Percentiles rank a stretch among this genome's conserved stretches.
phyloP scores from a whole-genome alignment of 2,113 vertebrate genomes.

The Nycticebus coucang region DNA sequence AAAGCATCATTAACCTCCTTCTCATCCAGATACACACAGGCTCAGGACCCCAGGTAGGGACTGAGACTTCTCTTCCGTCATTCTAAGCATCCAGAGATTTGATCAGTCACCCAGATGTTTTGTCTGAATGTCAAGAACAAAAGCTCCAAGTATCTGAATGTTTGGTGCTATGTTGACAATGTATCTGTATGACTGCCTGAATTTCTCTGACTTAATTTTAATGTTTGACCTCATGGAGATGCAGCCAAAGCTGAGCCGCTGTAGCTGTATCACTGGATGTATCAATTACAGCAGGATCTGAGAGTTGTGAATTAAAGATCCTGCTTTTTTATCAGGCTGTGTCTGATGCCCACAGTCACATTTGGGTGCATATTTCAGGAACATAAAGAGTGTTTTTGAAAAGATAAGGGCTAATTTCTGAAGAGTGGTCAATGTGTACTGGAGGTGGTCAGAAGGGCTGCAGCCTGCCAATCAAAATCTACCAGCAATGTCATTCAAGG shows the following conservation, averaged over 20 bases:
- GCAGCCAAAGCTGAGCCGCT: background rate
- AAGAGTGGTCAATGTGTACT: slow-evolving; percentile 63
- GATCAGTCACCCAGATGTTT: background rate
- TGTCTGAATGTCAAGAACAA: background rate
- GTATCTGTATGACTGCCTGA: background rate
- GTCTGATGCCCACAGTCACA: background rate
- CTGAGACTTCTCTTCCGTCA: background rate
- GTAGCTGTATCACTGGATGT: background rate
- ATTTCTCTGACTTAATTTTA: slow-evolving; percentile 34
- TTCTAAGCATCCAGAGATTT: background rate
- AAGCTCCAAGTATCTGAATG: background rate
- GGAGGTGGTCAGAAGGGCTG: slow-evolving; percentile 73
- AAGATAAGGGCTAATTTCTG: slow-evolving; percentile 75
- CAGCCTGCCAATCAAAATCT: slow-evolving; percentile 85
- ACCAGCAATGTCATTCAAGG: slow-evolving; percentile 86
- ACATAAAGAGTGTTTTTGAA: slow-evolving; percentile 16
- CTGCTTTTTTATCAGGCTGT: background rate
- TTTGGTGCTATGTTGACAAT: background rate
- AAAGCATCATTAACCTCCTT: background rate
- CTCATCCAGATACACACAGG: background rate
- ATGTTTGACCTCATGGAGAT: background rate
- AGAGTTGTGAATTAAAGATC: slow-evolving; percentile 34
- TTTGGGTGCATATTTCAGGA: slow-evolving; percentile 35
- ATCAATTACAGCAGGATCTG: slow-evolving; percentile 30
- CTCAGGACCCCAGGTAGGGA: background rate